Conservation (phyloP, 2,888 invertebrate species). For the Dryococelus australis region DNA sequence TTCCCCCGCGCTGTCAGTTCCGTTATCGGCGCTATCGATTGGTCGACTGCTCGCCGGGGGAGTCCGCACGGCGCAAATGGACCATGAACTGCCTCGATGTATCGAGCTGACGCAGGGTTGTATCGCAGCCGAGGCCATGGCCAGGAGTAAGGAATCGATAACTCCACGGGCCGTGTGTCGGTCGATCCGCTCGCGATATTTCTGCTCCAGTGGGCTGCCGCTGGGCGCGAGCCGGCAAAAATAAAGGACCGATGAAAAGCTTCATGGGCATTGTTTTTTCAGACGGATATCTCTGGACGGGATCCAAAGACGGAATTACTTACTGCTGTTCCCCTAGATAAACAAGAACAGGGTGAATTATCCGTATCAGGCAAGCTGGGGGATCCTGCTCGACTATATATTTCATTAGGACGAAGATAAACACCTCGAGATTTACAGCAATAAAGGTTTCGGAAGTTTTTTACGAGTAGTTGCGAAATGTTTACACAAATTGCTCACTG, state of each 20-base stretch:
- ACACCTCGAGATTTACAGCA: neutral
- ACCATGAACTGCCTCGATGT: neutral
- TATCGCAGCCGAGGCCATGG: too few relatives aligned
- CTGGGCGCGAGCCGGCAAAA: neutral
- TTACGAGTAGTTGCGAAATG: neutral
- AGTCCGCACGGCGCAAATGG: neutral
- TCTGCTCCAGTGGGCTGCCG: neutral
- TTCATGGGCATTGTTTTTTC: neutral
- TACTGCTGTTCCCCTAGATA: neutral
- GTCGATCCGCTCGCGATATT: neutral
- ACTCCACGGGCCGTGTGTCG: neutral
- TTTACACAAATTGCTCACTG: neutral
- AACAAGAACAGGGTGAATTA: constrained; percentile 8
- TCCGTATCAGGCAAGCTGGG: neutral
- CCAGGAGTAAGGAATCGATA: neutral
- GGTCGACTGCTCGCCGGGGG: neutral
- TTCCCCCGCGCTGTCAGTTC: constrained; percentile 10
- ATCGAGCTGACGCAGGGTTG: too few relatives aligned
- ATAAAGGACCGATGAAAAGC: neutral
- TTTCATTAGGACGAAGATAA: neutral
- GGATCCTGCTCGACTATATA: neutral
- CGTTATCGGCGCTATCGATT: neutral
- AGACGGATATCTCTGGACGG: neutral
- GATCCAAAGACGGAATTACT: constrained; percentile 9
- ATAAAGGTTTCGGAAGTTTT: neutral